phyloP scores from a whole-genome alignment of 2,113 vertebrate genomes.

The Saimiri boliviensis region DNA sequence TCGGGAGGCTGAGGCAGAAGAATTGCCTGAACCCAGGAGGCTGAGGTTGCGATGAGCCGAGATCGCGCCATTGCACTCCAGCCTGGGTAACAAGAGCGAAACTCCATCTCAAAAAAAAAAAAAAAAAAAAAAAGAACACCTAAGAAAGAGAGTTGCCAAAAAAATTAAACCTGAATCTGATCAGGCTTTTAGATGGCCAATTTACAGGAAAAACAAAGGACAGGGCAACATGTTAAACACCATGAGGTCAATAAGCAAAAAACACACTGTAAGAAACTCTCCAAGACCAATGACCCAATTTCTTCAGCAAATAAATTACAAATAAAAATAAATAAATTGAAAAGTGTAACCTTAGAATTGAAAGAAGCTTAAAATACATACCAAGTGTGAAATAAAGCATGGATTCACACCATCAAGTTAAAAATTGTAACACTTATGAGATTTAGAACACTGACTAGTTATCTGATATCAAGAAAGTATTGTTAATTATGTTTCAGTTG shows the following conservation, averaged over 20 bases:
- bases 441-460: background rate
- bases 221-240: background rate
- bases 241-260: background rate
- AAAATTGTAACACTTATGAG: conserved; percentile 19
- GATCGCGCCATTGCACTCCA: too few species aligned
- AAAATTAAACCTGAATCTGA: background rate
- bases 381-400: background rate
- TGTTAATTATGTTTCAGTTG: background rate
- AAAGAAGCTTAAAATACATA: background rate
- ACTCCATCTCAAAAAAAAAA: too few species aligned
- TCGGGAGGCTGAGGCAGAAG: too few species aligned
- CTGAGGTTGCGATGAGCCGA: too few species aligned
- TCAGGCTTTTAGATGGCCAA: background rate
- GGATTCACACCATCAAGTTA: conserved; percentile 13
- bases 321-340: conserved; percentile 9
- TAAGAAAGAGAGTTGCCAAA: background rate
- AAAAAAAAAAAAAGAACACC: too few species aligned
- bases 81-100: too few species aligned
- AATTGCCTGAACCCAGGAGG: too few species aligned
- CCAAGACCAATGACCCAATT: background rate
- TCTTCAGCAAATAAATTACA: background rate
- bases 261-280: background rate
- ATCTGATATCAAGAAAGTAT: background rate
- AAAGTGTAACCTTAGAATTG: background rate
- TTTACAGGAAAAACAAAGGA: background rate